Base-by-base conservation (phyloP, 2,113 vertebrate genomes). In the Archocentrus centrarchus region DNA sequence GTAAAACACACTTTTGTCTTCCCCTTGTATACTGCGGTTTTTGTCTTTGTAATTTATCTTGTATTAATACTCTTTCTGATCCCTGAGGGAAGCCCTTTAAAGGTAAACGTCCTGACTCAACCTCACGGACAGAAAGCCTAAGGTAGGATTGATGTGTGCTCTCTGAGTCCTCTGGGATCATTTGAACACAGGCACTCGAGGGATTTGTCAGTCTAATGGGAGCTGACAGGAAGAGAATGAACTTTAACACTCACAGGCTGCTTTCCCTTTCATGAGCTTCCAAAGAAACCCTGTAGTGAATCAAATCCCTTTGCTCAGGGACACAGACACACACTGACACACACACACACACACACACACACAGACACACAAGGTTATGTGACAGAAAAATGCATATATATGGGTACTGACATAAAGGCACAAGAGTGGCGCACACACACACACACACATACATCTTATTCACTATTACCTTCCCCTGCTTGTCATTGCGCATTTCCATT, bases 251-350 rank as follows among this genome's bases (percentile, higher is more conserved):
- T 88, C 75, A 2, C 62, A 79, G 87, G 68, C 88, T 86, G 82
- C 83, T 92, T 92, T 90, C 78, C 77, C 91, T 91, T 91, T 93
- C 89, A 93, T 93, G 91, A 88, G 86, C 83, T 89, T 87, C 85
- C 80, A 86, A 60, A 89, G 77, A 57, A 87, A 82, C 73, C 84
- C 68, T 75, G 82, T 13, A 80, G 85, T 77, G 91, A 83, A 86
- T 90, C 59, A 85, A 86, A 88, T 79, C 86, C 81, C 68, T 73
- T 41, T 3, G 4, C 83, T 85, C 11, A 2, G 58, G 17, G 20
- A 70, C 78, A 55, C 3, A 60, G 27, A 73, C 86, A 44, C 83
- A 58, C 32, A 30, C 6, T 27, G 22, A 50, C 64, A 50, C 64
- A 50, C 41, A n/a, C n/a, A n/a, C n/a, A 30, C 66, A 2, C 2